Percentiles rank a stretch among this genome's conserved stretches.
phyloP scores from a whole-genome alignment of 2,797 vertebrate species.

The Tenualosa ilisha region DNA sequence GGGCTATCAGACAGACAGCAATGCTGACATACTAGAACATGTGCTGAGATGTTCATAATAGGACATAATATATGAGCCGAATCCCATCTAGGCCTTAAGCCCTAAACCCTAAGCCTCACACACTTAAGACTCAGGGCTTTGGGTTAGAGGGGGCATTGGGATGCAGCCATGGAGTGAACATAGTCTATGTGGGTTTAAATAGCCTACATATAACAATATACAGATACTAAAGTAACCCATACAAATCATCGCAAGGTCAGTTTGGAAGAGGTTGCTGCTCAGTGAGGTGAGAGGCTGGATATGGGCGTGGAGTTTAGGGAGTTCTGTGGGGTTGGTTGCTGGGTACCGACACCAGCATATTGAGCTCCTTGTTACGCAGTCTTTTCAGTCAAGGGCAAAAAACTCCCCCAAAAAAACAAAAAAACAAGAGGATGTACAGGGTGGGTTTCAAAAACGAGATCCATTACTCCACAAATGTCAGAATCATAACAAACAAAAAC shows the following conservation, averaged over 20 bases:
- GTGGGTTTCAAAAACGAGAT: constrained; percentile 6
- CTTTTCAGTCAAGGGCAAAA: not conserved
- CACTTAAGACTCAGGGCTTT: too few species aligned
- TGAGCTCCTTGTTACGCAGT: not conserved
- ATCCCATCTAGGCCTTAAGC: too few species aligned
- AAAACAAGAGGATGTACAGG: not conserved
- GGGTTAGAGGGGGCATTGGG: too few species aligned
- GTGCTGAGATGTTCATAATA: not conserved
- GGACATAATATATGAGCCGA: too few species aligned
- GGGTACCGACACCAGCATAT: not conserved
- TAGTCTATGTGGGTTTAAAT: not conserved
- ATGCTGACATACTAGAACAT: not conserved
- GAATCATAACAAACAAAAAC: not conserved
- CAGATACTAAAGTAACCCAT: not conserved
- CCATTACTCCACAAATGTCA: constrained; percentile 1
- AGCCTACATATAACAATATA: not conserved
- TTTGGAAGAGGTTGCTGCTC: not conserved
- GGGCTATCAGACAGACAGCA: not conserved
- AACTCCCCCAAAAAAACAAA: too few species aligned
- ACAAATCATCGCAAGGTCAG: not conserved
- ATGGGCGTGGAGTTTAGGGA: not conserved
- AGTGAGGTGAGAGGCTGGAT: not conserved
- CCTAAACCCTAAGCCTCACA: too few species aligned
- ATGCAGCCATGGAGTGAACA: not conserved
- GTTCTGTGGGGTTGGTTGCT: not conserved